Conservation (phyloP, 2,113 vertebrate species). For the Pelecanoides urinatrix region DNA sequence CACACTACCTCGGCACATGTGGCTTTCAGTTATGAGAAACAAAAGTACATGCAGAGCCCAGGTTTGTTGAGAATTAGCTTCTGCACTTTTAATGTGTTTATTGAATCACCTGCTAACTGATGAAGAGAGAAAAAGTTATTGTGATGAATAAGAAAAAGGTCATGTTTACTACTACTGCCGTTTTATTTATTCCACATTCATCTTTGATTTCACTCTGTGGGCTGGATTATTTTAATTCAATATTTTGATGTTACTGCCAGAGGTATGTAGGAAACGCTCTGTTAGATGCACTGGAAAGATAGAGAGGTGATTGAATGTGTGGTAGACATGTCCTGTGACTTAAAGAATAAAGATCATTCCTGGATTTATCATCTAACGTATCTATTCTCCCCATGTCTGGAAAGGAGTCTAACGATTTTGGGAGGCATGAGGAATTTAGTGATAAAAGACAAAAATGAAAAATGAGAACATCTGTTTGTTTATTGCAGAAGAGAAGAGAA, state of each 20-base stretch:
- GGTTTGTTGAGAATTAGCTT: background rate
- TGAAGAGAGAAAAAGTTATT: background rate
- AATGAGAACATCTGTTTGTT: background rate
- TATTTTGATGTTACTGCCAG: background rate
- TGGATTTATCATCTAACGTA: background rate
- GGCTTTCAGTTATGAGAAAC: background rate
- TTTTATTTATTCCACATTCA: background rate
- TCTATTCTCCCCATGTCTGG: background rate
- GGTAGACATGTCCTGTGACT: background rate
- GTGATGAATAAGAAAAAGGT: background rate
- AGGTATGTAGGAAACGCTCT: background rate
- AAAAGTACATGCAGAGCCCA: background rate
- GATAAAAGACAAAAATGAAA: background rate
- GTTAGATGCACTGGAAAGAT: background rate
- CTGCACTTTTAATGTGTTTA: background rate
- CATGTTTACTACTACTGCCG: background rate
- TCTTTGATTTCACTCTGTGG: background rate
- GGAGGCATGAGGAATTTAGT: background rate
- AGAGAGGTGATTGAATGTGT: background rate
- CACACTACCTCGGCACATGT: accelerated
- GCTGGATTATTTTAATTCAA: background rate
- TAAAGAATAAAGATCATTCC: background rate
- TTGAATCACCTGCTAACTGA: background rate
- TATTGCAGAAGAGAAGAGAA: background rate
- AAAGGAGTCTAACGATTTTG: background rate